Base-by-base conservation (phyloP, 2,797 vertebrate genomes). In the Ibycter americanus region DNA sequence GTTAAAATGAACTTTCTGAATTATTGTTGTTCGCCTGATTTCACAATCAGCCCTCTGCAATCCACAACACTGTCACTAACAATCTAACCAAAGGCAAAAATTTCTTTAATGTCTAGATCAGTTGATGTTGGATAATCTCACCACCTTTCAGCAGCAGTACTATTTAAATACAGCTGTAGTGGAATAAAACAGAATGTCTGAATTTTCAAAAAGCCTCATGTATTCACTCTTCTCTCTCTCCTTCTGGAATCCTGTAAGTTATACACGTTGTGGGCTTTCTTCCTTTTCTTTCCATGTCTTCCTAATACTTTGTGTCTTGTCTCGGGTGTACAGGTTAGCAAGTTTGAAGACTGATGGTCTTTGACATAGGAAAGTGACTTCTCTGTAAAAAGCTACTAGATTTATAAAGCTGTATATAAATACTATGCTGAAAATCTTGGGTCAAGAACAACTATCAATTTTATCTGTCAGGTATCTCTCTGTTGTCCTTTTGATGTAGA, bases 41-140 rank as follows among this genome's bases (percentile, higher is more conserved):
- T 96, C 96, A 96, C 93, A 94, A 76, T 81, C 62, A 85, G 82
- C 65, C 27, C 47, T 90, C 67, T 94, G 72, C 81, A 89, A 87
- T 42, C 31, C 74, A 92, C 84, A 90, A 66, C 42, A 81, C 68
- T 93, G 90, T 88, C 95, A 92, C 78, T 73, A 95, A 55, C 58
- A 93, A 89, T 87, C 56, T 89, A 89, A 94, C 84, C 65, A 83
- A 92, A 82, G 92, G 90, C 93, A 94, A 96, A 84, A 70, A 87
- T n/a, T 63, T 80, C 78, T 92, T 95, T 94, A 83, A 87, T 73
- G 79, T 92, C 94, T 83, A 84, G 72, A 83, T 52, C 22, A 17
- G 72, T 93, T 95, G 88, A 70, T 78, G 70, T 54, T 89, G 84
- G 80, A 52, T 90, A 89, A 87, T 83, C 70, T 88, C 78, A 95